Evolutionary conservation across 2,797 vertebrate species (phyloP).

Genomic region (Paguma larvata): DNA sequence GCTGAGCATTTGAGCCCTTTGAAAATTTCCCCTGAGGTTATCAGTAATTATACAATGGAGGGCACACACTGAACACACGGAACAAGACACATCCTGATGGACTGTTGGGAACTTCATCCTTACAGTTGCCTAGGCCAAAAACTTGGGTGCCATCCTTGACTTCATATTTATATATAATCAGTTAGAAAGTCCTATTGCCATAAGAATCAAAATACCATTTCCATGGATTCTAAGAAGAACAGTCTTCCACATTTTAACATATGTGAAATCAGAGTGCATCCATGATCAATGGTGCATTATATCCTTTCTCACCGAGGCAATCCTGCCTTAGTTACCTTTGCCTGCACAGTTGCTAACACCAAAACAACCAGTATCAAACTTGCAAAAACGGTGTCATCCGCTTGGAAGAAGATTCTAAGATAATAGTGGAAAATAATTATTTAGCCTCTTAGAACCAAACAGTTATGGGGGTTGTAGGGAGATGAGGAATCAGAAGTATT

Average conservation of each 20-base stretch:
- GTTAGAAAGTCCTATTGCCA: background rate
- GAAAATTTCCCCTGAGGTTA: background rate
- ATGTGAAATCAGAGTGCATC: background rate
- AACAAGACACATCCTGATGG: background rate
- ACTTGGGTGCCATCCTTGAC: background rate
- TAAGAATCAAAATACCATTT: background rate
- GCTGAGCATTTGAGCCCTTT: background rate
- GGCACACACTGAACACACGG: background rate
- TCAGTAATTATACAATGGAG: background rate
- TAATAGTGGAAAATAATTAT: background rate
- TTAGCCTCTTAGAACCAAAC: background rate
- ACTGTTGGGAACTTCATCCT: background rate
- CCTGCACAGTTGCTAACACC: background rate
- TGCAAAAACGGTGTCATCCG: background rate
- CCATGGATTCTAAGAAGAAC: background rate
- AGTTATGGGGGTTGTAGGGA: background rate
- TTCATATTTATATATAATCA: background rate
- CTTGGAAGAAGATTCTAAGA: constrained; percentile 25
- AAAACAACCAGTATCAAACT: background rate
- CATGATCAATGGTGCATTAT: background rate
- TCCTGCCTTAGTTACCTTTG: background rate
- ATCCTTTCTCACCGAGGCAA: background rate
- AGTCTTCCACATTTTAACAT: background rate
- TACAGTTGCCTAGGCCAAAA: background rate
- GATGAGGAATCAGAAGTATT: background rate